Base-by-base conservation (phyloP, 1,140 invertebrate species). In the Hylyphantes graminicola region DNA sequence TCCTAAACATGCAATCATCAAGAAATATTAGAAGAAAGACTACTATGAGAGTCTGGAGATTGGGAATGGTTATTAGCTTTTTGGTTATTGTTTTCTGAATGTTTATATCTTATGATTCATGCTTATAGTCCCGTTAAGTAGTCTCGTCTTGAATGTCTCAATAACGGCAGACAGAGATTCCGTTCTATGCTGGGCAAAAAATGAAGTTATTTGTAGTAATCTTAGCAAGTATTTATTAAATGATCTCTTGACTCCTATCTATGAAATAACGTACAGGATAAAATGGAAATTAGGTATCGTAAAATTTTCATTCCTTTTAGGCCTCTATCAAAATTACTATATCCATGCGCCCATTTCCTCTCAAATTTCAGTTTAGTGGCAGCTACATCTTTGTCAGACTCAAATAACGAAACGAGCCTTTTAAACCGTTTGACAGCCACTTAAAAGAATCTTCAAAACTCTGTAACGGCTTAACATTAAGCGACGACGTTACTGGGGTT, bases 381-480 rank as follows among this genome's bases (percentile, higher is more conserved):
- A 59, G 57, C 11, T 59, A 59, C 12, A 13, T n/a, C 11, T 59
- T n/a, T 59, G 12, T 59, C 57, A 59, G 57, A n/a, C 12, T 9
- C 12, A 59, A 59, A 59, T 13, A 13, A n/a, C 57, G 57, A n/a
- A 59, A 12, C 12, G 57, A 59, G 48, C 19, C 17, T 12, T 21
- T 67, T 67, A 11, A 11, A 48, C 48, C 15, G 51, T 63, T 76
- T 64, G 74, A 50, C 74, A 76, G 51, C 21, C 57, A 64, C 35
- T 64, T 63, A 63, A 57, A 74, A 74, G 68, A 70, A 70, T 70
- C 68, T 53, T 70, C 50, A 70, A 35, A 74, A 74, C 72, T 74
- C 54, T 64, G 59, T 76, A 76, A 76, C 74, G 74, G 48, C 74
- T 76, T 51, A 53, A 63, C 74, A 63, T 76, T 76, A 76, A 76